phyloP scores from a whole-genome alignment of 2,113 vertebrate genomes.

The Indicator maculatus region DNA sequence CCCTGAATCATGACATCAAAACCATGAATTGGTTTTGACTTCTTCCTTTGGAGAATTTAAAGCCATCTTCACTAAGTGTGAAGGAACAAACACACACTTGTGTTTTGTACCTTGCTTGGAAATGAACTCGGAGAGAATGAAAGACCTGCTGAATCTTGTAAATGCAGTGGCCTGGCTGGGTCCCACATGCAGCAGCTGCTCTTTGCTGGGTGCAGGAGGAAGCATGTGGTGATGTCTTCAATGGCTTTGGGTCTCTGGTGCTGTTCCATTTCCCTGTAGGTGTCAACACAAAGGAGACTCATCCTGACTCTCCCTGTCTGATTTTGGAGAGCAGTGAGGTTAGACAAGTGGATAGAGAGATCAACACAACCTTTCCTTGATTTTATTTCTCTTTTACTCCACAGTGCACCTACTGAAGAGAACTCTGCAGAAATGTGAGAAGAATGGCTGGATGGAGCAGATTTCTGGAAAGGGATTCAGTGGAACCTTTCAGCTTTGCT shows the following conservation, averaged over 20 bases:
- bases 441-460: slow-evolving; percentile 98
- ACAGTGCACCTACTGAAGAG: slow-evolving; percentile 91
- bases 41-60: background rate
- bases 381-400: background rate
- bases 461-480: slow-evolving; percentile 97
- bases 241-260: rapidly evolving
- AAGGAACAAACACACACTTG: background rate
- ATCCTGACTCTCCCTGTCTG: background rate
- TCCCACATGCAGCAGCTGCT: background rate
- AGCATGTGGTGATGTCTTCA: rapidly evolving
- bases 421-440: slow-evolving; percentile 95
- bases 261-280: background rate
- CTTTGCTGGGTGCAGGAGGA: background rate
- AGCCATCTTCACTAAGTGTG: background rate
- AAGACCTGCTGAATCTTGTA: background rate
- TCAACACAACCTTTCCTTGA: background rate
- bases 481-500: slow-evolving; percentile 95
- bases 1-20: background rate
- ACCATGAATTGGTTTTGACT: background rate
- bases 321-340: background rate
- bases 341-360: background rate
- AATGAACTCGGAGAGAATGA: background rate
- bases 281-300: background rate
- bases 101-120: background rate
- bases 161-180: background rate